Evolutionary conservation across 2,888 invertebrate genomes (phyloP), one percentile per base, ranked within the genome.

Genomic region (Drosophila engyochracea): DNA sequence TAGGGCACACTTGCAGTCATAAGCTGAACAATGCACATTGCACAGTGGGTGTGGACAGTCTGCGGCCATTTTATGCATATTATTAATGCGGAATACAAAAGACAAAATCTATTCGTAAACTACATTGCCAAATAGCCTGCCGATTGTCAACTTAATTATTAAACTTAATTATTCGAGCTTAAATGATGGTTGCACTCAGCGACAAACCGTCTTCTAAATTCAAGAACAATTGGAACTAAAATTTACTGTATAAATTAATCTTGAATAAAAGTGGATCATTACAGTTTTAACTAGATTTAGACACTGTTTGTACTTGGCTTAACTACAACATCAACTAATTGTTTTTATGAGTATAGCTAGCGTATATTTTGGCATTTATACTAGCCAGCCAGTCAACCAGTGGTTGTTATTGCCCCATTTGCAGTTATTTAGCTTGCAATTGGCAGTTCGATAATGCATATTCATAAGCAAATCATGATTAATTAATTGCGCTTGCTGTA

Each of bases 401-500:
- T 7, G 22, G 14, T 30, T 3, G 30, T 9, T 75, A 63, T 68
- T 81, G 78, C 60, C 61, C 44, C 33, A 19, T 70, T 60, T 61
- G 74, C 55, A 51, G 63, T 51, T 60, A 41, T 74, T 68, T 73
- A 57, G 83, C 61, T 63, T 58, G 41, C 37, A 30, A 25, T 49
- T 59, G 22, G 51, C 51, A 31, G 28, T 47, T 60, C 30, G 54
- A 49, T 44, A 44, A 58, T 75, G 49, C 70, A 74, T 77, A 75
- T 79, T 70, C 79, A 81, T 81, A 68, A 68, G 78, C 69, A 79
- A 87, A 81, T 84, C 85, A 89, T 88, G 87, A 84, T 81, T 76
- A 86, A 90, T 88, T 86, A 87, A 90, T 87, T 83, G 76, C 81
- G 55, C 57, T 76, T 67, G 79, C 76, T 78, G 81, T 87, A 71